These are phyloP conservation scores for Neofelis nebulosa DNA, from an alignment of 2,113 vertebrate genomes.

Conservation along the genomic window DNA sequence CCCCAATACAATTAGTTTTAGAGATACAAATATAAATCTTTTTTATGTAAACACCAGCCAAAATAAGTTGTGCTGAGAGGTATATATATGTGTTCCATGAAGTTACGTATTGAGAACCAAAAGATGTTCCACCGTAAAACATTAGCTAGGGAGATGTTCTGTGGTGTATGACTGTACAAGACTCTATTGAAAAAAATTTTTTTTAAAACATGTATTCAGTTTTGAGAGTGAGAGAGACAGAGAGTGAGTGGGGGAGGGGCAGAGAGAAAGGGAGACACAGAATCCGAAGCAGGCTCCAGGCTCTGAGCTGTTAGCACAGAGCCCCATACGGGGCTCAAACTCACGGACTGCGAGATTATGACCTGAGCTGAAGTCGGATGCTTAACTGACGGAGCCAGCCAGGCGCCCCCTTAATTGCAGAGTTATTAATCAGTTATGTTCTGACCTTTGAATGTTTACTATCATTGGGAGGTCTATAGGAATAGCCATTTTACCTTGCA, in stretches of 20 bases:
- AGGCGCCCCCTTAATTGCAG: neutral
- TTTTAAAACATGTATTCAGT: no score
- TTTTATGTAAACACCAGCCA: neutral
- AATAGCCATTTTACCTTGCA: neutral
- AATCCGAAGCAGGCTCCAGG: no score
- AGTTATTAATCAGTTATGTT: neutral
- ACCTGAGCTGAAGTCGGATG: no score
- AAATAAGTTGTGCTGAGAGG: slow-evolving; percentile 11
- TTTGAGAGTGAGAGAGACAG: no score
- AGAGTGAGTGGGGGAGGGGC: no score
- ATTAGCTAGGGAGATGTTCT: neutral
- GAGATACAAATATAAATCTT: neutral
- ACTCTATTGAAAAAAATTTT: neutral
- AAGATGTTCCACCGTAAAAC: neutral
- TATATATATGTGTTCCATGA: neutral
- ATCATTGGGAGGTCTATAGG: neutral
- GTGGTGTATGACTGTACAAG: neutral
- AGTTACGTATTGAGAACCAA: neutral
- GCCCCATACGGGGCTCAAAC: no score
- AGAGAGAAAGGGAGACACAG: no score
- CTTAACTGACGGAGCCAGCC: no score
- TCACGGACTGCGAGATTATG: no score
- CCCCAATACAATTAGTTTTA: neutral
- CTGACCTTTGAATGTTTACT: neutral
- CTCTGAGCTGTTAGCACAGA: no score